Conservation (phyloP, 2,797 vertebrate genomes). For the Hypotaenidia okinawae region DNA sequence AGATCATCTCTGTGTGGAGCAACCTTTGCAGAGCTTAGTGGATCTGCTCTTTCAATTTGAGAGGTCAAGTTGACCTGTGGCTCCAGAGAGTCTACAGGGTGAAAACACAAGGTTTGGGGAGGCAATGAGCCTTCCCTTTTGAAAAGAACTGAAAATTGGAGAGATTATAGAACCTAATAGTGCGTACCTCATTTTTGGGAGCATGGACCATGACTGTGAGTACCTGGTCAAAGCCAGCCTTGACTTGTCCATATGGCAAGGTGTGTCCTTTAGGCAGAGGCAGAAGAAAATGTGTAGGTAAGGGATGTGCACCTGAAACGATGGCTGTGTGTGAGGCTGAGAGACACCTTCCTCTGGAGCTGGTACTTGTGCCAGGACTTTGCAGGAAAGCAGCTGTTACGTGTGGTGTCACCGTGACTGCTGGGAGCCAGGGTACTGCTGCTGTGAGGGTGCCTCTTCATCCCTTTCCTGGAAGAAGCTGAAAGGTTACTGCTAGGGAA, state of each 20-base stretch:
- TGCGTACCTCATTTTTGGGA: background rate
- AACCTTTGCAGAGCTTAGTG: background rate
- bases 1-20: background rate
- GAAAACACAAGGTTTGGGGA: background rate
- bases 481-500: background rate
- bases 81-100: constrained; percentile 16
- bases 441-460: background rate
- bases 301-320: background rate
- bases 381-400: accelerated
- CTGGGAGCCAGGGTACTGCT: background rate
- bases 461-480: background rate
- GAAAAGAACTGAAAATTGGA: background rate
- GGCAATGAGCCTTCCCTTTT: constrained; percentile 10
- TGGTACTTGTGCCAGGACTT: accelerated
- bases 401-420: accelerated
- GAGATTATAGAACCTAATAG: background rate
- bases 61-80: background rate
- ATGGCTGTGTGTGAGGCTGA: background rate
- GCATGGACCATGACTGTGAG: constrained; percentile 3
- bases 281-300: background rate
- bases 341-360: accelerated
- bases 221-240: background rate
- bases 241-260: background rate
- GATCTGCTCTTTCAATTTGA: background rate
- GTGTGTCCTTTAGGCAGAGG: background rate